Evolutionary conservation across 2,797 vertebrate species (phyloP).

Genomic region (Lacerta agilis): DNA sequence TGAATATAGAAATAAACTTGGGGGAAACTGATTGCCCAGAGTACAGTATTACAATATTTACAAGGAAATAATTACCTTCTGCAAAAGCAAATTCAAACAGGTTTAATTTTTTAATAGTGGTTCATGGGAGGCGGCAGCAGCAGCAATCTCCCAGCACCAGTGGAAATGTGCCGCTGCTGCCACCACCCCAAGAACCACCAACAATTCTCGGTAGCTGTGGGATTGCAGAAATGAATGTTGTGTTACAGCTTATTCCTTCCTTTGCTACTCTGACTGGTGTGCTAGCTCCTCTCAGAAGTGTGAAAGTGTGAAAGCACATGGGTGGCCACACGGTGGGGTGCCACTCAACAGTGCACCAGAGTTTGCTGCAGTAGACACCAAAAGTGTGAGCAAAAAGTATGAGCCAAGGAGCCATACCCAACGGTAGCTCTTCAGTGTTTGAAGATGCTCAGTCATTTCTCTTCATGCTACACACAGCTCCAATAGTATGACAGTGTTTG

Average conservation of each 20-base stretch:
- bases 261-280: background rate
- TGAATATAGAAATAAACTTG: too few relatives aligned
- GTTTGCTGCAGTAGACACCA: background rate
- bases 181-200: background rate
- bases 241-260: background rate
- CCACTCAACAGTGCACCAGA: background rate
- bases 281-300: background rate
- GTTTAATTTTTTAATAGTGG: too few relatives aligned
- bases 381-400: background rate
- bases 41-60: too few relatives aligned
- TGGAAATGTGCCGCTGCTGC: too few relatives aligned
- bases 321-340: background rate
- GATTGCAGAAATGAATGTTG: background rate
- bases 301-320: background rate
- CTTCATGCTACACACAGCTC: background rate
- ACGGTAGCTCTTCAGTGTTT: background rate
- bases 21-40: too few relatives aligned
- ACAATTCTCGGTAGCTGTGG: background rate
- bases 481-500: too few relatives aligned
- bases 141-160: too few relatives aligned
- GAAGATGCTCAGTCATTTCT: background rate
- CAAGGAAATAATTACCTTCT: too few relatives aligned
- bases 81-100: too few relatives aligned
- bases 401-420: background rate
- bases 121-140: too few relatives aligned